These are phyloP conservation scores for Crocallis elinguaria DNA, from an alignment of 2,888 invertebrate species.

Conservation along the genomic window DNA sequence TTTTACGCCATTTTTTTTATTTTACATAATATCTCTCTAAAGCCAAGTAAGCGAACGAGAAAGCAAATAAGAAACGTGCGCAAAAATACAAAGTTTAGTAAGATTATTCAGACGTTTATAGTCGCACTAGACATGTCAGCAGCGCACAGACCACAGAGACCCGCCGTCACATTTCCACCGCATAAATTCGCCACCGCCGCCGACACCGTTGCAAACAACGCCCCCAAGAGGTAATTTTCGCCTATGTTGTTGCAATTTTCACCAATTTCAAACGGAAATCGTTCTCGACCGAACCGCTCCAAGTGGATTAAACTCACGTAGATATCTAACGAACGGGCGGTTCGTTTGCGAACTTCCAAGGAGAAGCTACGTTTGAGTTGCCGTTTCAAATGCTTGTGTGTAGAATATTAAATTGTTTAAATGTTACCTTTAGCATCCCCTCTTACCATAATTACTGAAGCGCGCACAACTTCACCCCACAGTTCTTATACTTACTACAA, in stretches of 20 bases:
- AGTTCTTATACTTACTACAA: constrained; percentile 45
- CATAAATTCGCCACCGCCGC: constrained; percentile 64
- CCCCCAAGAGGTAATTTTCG: constrained; percentile 78
- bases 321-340: constrained; percentile 82
- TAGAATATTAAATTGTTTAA: constrained; percentile 84
- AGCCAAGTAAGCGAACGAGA: no score
- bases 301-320: constrained; percentile 83
- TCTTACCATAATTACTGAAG: constrained; percentile 69
- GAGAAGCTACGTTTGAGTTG: constrained; percentile 78
- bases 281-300: constrained; percentile 65
- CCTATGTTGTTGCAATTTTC: constrained; percentile 82
- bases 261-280: constrained; percentile 77
- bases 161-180: constrained; percentile 64
- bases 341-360: constrained; percentile 82
- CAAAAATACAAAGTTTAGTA: neutral
- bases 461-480: constrained; percentile 57
- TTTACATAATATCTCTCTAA: no score
- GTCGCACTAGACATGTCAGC: constrained; percentile 35
- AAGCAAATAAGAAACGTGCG: no score
- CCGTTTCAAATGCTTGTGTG: constrained; percentile 81
- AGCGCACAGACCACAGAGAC: constrained; percentile 50
- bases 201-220: constrained; percentile 69
- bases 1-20: no score
- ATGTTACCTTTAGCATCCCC: constrained; percentile 77
- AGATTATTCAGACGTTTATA: constrained; percentile 31